Conservation (phyloP, 2,888 invertebrate species). For the Aleiodes testaceus region DNA sequence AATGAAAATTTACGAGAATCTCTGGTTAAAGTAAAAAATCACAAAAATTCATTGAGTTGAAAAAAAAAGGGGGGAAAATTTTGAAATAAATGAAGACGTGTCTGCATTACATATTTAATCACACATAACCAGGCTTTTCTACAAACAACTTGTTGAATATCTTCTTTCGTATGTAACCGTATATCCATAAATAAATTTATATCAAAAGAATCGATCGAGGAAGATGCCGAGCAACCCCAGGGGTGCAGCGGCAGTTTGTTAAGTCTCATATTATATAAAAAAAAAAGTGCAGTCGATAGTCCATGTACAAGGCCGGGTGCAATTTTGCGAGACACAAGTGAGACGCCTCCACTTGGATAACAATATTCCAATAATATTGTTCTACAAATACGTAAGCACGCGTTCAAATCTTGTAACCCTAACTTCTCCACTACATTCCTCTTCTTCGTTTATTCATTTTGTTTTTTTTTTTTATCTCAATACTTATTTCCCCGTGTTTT, state of each 20-base stretch:
- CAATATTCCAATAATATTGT: slow-evolving; percentile 60
- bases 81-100: slow-evolving; percentile 10
- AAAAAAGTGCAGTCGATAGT: background rate
- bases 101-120: slow-evolving; percentile 29
- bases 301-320: slow-evolving; percentile 10
- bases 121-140: slow-evolving; percentile 22
- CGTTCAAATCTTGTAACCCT: slow-evolving; percentile 39
- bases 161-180: slow-evolving; percentile 3
- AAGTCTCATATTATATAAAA: slow-evolving; percentile 20
- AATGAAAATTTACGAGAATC: background rate
- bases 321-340: slow-evolving; percentile 10
- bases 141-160: slow-evolving; percentile 36
- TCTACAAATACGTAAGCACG: slow-evolving; percentile 62
- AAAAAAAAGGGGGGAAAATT: background rate
- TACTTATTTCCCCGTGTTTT: background rate
- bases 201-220: slow-evolving; percentile 32
- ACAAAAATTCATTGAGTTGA: background rate
- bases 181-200: slow-evolving; percentile 32
- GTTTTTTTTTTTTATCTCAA: background rate
- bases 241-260: slow-evolving; percentile 43
- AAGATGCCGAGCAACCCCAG: slow-evolving; percentile 8
- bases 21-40: background rate
- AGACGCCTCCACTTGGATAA: slow-evolving; percentile 16
- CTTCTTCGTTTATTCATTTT: background rate
- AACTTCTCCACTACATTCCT: slow-evolving; percentile 23